Base-by-base conservation (phyloP, 2,113 vertebrate species). In the Muntiacus reevesi region DNA sequence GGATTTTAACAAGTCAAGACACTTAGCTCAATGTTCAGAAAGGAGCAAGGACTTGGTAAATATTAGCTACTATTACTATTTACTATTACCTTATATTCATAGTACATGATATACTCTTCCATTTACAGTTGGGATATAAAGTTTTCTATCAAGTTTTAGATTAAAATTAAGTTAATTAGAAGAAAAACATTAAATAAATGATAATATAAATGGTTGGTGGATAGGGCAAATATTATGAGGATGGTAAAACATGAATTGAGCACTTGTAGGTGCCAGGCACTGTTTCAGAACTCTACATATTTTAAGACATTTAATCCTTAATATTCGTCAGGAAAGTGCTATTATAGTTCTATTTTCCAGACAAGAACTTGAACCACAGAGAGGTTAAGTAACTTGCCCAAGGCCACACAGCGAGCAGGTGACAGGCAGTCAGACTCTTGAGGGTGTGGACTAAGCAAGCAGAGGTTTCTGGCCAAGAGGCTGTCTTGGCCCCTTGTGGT, bases 161-260 rank as follows among this genome's bases (percentile, higher is more conserved):
- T 87, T 43, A 94, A 95, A 95, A 84, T 50, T 16, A 84, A 97
- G 71, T 71, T 67, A 55, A 74, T 81, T 57, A 79, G 95, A 96
- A 88, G 45, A 67, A 57, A 19, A 57, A 54, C 78, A 57, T 47
- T 89, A 83, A 87, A 25, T 92, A 62, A 92, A 43, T 36, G 85
- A 62, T n/a, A 40, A 71, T 43, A n/a, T 50, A 78, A 40, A 11
- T 64, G 45, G n/a, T 81, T 47, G 19, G 43, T 84, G 7, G 78
- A 25, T 52, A 30, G 52, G 40, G 57, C 57, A 62, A 87, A 87
- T 50, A 57, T 54, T 67, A 15, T 82, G 60, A 78, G 55, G 59
- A 30, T 62, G 85, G 59, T 52, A 40, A 88, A 89, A 52, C 25
- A 30, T 15, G 14, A 50, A 62, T 92, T 81, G 83, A 91, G 55